Evolutionary conservation across 2,888 invertebrate genomes (phyloP).

Genomic region (Chrysomela aeneicollis): DNA sequence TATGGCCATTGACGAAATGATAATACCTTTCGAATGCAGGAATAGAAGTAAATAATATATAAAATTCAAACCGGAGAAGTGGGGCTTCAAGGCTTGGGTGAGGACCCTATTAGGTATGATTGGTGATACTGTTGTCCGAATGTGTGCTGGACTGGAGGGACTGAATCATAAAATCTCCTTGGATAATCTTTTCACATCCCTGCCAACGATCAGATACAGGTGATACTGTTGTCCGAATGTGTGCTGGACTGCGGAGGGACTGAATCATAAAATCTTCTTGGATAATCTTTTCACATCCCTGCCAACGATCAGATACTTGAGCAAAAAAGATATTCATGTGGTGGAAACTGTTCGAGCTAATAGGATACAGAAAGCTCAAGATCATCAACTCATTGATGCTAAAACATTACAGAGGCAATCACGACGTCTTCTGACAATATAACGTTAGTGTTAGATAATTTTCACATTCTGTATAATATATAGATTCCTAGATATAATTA

Average conservation of each 20-base stretch:
- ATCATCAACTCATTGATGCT: constrained; percentile 12
- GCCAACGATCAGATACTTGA: constrained; percentile 20
- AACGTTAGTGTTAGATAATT: no score
- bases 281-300: constrained; percentile 28
- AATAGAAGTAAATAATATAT: constrained; percentile 19
- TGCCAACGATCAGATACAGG: no score
- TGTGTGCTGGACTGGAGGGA: constrained; percentile 17
- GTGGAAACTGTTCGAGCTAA: constrained; percentile 21
- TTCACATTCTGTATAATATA: no score
- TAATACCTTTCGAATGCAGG: constrained; percentile 24
- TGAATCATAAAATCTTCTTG: constrained; percentile 34
- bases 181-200: no score
- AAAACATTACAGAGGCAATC: constrained; percentile 12
- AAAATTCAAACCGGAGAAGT: constrained; percentile 20
- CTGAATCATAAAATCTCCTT: no score
- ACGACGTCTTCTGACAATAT: constrained; percentile 32
- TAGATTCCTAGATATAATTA: no score
- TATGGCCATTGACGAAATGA: constrained; percentile 24
- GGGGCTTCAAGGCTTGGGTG: constrained; percentile 26
- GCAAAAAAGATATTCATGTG: constrained; percentile 17
- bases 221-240: no score
- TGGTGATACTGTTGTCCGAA: constrained; percentile 19
- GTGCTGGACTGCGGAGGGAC: no score
- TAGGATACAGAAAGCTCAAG: constrained; percentile 13
- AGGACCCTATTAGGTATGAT: constrained; percentile 19